A percentile compares a stretch with the other conserved stretches of the same genome.
Conservation (phyloP, 1,140 invertebrate species). For the Amphibalanus amphitrite region DNA sequence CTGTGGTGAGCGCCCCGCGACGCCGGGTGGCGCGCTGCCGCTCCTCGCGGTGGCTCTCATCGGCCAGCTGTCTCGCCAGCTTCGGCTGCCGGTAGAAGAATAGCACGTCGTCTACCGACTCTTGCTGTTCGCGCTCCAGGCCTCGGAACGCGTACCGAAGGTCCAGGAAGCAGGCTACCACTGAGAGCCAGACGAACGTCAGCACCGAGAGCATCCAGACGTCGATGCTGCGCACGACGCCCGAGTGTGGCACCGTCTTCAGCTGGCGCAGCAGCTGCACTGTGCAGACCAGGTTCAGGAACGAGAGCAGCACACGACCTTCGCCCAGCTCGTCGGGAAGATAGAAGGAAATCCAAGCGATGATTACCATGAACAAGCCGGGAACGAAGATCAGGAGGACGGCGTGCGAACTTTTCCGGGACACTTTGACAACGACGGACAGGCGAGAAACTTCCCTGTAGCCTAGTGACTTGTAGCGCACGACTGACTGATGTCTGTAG, state of each 20-base stretch:
- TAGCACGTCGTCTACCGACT: not conserved
- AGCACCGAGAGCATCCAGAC: not conserved
- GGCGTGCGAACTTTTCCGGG: not conserved
- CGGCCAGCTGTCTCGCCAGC: not conserved
- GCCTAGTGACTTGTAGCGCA: not conserved
- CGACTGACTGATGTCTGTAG: not conserved
- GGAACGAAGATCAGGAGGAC: not conserved
- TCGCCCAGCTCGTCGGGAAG: not conserved
- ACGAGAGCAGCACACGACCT: not conserved
- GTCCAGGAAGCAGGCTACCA: not conserved
- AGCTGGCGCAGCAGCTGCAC: not conserved
- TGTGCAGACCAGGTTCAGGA: not conserved
- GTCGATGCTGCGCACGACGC: not conserved
- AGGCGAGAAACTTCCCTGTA: not conserved
- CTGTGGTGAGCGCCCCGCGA: too few relatives aligned
- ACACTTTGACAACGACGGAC: not conserved
- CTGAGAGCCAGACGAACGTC: not conserved
- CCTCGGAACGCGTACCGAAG: not conserved
- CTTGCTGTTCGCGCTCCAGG: not conserved
- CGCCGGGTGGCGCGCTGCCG: not conserved
- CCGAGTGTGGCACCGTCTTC: not conserved
- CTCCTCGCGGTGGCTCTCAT: not conserved
- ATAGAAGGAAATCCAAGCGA: not conserved
- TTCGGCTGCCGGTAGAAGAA: constrained; percentile 1
- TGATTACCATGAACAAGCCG: not conserved